These are phyloP conservation scores for Myathropa florea DNA, from an alignment of 2,888 invertebrate species.

Conservation along the genomic window DNA sequence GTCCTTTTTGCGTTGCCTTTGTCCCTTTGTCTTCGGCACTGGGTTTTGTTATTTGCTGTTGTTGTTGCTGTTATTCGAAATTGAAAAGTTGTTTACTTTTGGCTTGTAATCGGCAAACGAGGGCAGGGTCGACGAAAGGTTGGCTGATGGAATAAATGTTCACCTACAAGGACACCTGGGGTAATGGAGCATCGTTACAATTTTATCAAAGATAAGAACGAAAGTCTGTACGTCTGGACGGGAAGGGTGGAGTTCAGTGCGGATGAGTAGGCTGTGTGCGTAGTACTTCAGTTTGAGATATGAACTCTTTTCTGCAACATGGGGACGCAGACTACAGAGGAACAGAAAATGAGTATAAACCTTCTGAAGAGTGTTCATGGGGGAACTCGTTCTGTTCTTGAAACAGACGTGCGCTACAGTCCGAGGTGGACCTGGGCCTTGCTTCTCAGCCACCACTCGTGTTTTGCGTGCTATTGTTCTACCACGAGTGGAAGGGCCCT, in stretches of 20 bases:
- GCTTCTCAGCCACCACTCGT: too few relatives aligned
- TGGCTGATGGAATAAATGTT: neutral
- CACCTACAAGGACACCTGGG: conserved; percentile 26
- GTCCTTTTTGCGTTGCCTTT: neutral
- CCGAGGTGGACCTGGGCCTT: too few relatives aligned
- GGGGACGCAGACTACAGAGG: too few relatives aligned
- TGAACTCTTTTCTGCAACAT: neutral
- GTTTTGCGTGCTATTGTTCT: too few relatives aligned
- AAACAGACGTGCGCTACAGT: too few relatives aligned
- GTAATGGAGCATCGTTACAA: neutral
- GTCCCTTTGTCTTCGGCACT: neutral
- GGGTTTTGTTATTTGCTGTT: neutral
- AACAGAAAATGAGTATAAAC: neutral
- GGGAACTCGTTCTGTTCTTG: too few relatives aligned
- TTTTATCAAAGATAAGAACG: neutral
- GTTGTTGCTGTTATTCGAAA: conserved; percentile 19
- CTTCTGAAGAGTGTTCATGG: neutral
- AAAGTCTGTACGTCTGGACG: neutral
- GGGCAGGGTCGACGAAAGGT: neutral
- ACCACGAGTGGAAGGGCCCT: too few relatives aligned
- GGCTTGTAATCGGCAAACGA: neutral
- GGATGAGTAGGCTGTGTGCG: neutral
- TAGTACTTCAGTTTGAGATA: neutral
- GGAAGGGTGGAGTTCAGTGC: neutral
- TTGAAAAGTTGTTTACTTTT: conserved; percentile 37